Evolutionary conservation across 2,888 invertebrate species (phyloP), one percentile per base, ranked within the genome.

Genomic region (Clivina fossor): DNA sequence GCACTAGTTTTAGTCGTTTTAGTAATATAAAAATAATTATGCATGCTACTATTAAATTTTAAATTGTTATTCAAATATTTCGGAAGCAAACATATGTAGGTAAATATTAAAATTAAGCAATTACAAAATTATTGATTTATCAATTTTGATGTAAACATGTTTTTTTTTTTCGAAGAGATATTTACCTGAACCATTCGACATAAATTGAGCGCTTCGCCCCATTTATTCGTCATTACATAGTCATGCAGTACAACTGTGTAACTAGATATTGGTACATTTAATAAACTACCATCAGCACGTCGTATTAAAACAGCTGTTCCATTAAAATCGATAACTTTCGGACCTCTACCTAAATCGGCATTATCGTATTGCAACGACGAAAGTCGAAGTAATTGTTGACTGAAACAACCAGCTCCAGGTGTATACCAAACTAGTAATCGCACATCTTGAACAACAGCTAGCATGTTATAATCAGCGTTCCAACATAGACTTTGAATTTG

Each of bases 201-300:
- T 56, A 96, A 83, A 69, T 90, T 83, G 51, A 93, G 76, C 2
- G 93, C 93, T 65, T 89, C 87, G 57, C 86, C 85, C 92, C 93
- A 93, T 74, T 86, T 85, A 48, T 85, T 85, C 20, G 84, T 82
- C 48, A 85, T 82, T 19, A 92, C 81, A 63, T 84, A 83, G 28
- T 55, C 55, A 4, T 81, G 75, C 35, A 83, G 68, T 58, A 82
- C 76, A 49, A 80, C 78, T 1, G 83, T 78, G 66, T 89, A 90
- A 0, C 88, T 84, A 0, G 89, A 85, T 38, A 90, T 80, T 0
- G 85, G 80, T 4, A 85, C 76, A 58, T 84, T 85, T 22, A 96
- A 77, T 8, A 93, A 73, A 0, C 95, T 90, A 0, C 98, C 98
- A 67, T 97, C 94, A 0, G 88, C 88, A 33, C 93, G 83, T 58